Conservation (phyloP, 2,113 vertebrate genomes). For the Oncorhynchus kisutch region DNA sequence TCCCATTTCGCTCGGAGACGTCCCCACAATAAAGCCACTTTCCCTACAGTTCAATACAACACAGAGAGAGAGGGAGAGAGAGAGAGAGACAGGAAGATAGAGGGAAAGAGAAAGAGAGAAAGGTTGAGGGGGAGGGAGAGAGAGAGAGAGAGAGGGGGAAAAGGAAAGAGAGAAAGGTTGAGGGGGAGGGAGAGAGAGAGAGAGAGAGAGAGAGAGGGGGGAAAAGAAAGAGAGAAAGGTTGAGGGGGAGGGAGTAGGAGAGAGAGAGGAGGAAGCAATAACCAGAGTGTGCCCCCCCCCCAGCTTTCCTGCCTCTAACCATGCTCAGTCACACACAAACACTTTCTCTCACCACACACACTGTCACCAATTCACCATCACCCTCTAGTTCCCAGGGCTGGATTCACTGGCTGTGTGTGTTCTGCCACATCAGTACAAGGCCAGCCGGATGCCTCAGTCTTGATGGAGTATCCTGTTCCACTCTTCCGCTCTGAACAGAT, state of each 20-base stretch:
- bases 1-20: constrained; percentile 46
- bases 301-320: not conserved
- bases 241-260: constrained; percentile 12
- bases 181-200: not conserved
- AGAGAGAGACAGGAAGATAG: constrained; percentile 15
- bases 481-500: constrained; percentile 27
- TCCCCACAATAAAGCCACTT: constrained; percentile 38
- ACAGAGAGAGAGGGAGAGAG: not conserved
- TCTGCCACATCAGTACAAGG: constrained; percentile 39
- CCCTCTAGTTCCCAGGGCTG: constrained; percentile 26
- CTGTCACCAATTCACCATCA: constrained; percentile 12
- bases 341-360: constrained; percentile 12
- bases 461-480: constrained; percentile 16
- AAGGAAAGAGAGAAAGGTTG: constrained; percentile 23
- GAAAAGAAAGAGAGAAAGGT: not conserved
- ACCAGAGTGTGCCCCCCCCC: not conserved
- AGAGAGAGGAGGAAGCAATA: not conserved
- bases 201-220: not conserved
- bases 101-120: not conserved
- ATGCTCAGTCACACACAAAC: not conserved
- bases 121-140: not conserved
- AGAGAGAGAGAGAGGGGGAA: not conserved
- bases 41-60: constrained; percentile 35
- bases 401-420: constrained; percentile 14
- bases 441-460: constrained; percentile 29